These are phyloP conservation scores for Apocheima hispidaria DNA, from an alignment of 2,888 invertebrate genomes.

Conservation along the genomic window DNA sequence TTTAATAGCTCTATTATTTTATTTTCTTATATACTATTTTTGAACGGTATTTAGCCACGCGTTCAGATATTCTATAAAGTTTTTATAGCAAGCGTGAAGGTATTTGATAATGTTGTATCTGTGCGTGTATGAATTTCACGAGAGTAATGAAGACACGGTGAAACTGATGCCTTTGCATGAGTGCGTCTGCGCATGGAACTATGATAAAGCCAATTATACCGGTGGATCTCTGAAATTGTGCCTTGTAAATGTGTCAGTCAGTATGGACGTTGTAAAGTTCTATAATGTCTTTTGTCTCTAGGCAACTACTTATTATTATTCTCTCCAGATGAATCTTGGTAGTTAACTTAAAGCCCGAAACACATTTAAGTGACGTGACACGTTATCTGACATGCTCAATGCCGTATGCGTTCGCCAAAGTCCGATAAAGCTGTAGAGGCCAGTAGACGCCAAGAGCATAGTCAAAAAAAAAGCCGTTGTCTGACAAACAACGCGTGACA, in stretches of 20 bases:
- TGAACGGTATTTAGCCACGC: slow-evolving; percentile 48
- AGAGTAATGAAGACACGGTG: slow-evolving; percentile 77
- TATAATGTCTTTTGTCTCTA: no score
- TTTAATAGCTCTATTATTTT: slow-evolving; percentile 42
- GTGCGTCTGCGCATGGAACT: slow-evolving; percentile 65
- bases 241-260: neutral
- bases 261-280: no score
- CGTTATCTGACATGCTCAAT: no score
- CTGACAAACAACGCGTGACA: no score
- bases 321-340: no score
- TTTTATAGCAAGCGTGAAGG: slow-evolving; percentile 77
- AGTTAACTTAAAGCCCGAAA: no score
- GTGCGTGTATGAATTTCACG: slow-evolving; percentile 79
- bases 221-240: slow-evolving; percentile 9
- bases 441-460: no score
- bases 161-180: slow-evolving; percentile 75
- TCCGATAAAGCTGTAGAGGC: no score
- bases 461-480: no score
- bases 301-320: no score
- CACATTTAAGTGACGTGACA: no score
- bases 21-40: slow-evolving; percentile 34
- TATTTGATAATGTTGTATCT: slow-evolving; percentile 68
- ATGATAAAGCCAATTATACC: slow-evolving; percentile 23
- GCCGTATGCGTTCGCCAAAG: no score
- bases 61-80: slow-evolving; percentile 68